Percentiles rank a stretch among this genome's conserved stretches.
Evolutionary conservation across 1,140 invertebrate genomes (phyloP).

Genomic region (Eriosoma lanigerum): DNA sequence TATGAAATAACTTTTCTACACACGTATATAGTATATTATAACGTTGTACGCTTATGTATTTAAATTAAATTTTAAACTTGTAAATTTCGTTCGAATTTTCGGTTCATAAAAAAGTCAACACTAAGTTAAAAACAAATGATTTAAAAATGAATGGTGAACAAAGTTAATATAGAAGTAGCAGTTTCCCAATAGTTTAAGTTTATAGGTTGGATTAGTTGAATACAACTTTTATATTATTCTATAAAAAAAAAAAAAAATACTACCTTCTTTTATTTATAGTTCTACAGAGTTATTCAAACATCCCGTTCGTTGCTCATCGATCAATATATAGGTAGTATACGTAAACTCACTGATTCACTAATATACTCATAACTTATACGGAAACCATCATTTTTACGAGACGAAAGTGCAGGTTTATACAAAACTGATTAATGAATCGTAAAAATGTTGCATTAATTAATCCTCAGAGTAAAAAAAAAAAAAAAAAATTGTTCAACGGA

Average conservation of each 20-base stretch:
- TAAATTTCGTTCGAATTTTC: not conserved
- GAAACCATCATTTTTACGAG: not conserved
- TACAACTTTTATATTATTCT: not conserved
- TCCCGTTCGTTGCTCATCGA: not conserved
- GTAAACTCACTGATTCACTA: not conserved
- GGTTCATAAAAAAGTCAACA: not conserved
- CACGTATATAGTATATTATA: too few species aligned
- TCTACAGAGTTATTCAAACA: not conserved
- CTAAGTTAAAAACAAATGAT: not conserved
- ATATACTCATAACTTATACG: not conserved
- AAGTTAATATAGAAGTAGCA: not conserved
- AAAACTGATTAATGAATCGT: constrained; percentile 41
- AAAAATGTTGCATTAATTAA: constrained; percentile 32
- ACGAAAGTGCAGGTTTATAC: too few species aligned
- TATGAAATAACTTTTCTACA: not conserved
- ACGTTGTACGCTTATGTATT: too few species aligned
- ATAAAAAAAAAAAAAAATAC: constrained; percentile 1
- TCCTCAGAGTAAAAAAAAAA: not conserved
- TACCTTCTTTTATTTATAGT: not conserved
- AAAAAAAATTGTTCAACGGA: not conserved
- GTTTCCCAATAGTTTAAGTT: not conserved
- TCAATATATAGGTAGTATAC: not conserved
- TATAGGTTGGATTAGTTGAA: not conserved
- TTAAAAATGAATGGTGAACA: not conserved
- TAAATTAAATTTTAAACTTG: not conserved